Percentiles rank a stretch among this genome's conserved stretches.
Evolutionary conservation across 1,140 invertebrate genomes (phyloP).

Genomic region (Chymomyza costata): DNA sequence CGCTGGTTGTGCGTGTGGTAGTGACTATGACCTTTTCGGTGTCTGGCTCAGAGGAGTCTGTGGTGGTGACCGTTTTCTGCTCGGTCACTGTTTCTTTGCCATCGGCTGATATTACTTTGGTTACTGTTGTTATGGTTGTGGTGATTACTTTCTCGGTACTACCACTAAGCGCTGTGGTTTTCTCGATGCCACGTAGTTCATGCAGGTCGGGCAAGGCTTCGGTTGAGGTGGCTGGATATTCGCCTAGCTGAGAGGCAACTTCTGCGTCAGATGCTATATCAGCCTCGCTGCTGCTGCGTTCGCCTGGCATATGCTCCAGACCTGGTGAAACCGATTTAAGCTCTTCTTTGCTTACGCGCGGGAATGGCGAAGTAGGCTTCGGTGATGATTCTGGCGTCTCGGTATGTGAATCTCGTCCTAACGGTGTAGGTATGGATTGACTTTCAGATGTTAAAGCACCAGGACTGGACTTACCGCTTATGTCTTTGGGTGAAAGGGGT

Average conservation of each 20-base stretch:
- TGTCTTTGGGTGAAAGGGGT: conserved; percentile 66
- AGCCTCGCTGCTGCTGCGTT: conserved; percentile 1
- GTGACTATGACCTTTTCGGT: conserved; percentile 68
- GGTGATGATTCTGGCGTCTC: conserved; percentile 73
- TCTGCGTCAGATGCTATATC: conserved; percentile 15
- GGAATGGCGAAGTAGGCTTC: conserved; percentile 73
- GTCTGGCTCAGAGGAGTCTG: conserved; percentile 68
- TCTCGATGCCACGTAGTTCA: conserved; percentile 63
- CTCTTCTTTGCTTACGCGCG: conserved; percentile 68
- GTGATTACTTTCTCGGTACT: conserved; percentile 73
- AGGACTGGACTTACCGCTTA: conserved; percentile 73
- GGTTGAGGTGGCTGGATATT: neutral
- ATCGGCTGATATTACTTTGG: conserved; percentile 69
- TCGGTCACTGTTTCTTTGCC: conserved; percentile 73
- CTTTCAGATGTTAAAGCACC: conserved; percentile 70
- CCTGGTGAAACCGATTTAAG: conserved; percentile 35
- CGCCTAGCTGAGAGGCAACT: neutral
- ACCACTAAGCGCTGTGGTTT: conserved; percentile 59
- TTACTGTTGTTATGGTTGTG: conserved; percentile 71
- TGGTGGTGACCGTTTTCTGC: conserved; percentile 71
- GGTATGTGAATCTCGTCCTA: conserved; percentile 64
- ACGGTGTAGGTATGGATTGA: conserved; percentile 71
- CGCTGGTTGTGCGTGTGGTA: conserved; percentile 70
- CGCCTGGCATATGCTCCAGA: neutral
- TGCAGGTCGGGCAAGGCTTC: conserved; percentile 52